Base-by-base conservation (phyloP, 2,888 invertebrate genomes). In the Galerucella nymphaeae region DNA sequence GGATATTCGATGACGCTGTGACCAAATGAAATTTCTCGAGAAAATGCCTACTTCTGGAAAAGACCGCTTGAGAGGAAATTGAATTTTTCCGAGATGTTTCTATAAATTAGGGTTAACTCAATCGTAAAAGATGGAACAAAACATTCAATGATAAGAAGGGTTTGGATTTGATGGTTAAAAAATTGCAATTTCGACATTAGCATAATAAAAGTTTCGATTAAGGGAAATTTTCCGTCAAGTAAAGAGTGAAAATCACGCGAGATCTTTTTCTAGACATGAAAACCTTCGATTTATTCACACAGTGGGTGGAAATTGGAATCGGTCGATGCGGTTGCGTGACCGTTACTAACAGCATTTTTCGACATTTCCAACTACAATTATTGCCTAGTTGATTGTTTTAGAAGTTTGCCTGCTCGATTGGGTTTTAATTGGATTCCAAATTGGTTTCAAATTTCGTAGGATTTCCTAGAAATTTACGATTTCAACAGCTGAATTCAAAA, bases 21-120 rank as follows among this genome's bases (percentile, higher is more conserved):
- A 62, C 61, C 41, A 42, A 62, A 62, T 62, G 61, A 62, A 62
- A 62, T 62, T 62, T 62, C 61, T 42, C 61, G 61, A 62, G 41
- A 62, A 62, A 42, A 62, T 59, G 42, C 42, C 18, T 42, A 62
- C 42, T 11, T 42, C 16, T 41, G 42, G 61, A 42, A 62, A 45
- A 62, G 18, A 41, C 42, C 61, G 42, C 16, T 42, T 62, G 42
- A 42, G 61, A 38, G 38, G 18, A 62, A 42, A 62, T 62, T 62
- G 42, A 62, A 62, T 62, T 42, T 62, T 62, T 42, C 13, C 18
- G 16, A 61, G 13, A 14, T 30, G 11, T 30, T 14, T 30, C 23
- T 10, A 5, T n/a, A 58, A 23, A 61, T 61, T 38, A 8, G 16
- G 61, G 41, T 61, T 61, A 61, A 61, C 6, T 16, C 30, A 13